These are phyloP conservation scores for Hestina assimilis DNA, from an alignment of 1,140 invertebrate species.

Conservation along the genomic window DNA sequence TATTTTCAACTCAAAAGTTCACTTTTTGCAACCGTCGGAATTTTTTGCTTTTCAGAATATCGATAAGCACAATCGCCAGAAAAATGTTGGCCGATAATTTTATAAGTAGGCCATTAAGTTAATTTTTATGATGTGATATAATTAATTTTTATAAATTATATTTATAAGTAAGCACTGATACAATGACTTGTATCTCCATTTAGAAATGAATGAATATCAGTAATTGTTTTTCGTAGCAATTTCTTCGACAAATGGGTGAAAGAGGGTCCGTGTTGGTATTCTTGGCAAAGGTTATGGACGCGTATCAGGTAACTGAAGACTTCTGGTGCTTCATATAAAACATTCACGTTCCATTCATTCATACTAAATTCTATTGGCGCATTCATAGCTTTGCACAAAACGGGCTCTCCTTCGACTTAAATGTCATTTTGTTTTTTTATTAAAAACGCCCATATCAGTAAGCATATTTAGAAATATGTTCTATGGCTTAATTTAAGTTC, in stretches of 20 bases:
- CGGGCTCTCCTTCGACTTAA: slow-evolving; percentile 55
- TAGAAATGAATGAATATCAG: not conserved
- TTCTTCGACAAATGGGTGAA: slow-evolving; percentile 70
- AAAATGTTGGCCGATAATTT: too few species aligned
- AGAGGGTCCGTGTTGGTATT: slow-evolving; percentile 69
- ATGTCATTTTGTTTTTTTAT: not conserved
- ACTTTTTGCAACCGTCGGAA: too few species aligned
- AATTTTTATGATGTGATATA: too few species aligned
- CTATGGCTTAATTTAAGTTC: too few species aligned
- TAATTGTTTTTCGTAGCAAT: slow-evolving; percentile 58
- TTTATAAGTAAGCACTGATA: too few species aligned
- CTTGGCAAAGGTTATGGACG: slow-evolving; percentile 60
- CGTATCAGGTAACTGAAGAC: slow-evolving; percentile 51
- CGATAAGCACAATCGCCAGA: too few species aligned
- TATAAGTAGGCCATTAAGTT: too few species aligned
- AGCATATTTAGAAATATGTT: too few species aligned
- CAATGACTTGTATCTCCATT: not conserved
- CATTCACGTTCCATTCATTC: slow-evolving; percentile 15
- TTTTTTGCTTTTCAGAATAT: too few species aligned
- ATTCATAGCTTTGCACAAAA: slow-evolving; percentile 38
- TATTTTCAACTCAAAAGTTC: too few species aligned
- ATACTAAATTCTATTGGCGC: slow-evolving; percentile 7
- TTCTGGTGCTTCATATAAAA: slow-evolving; percentile 27
- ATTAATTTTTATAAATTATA: too few species aligned
- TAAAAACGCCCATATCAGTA: not conserved